Evolutionary conservation across 2,113 vertebrate genomes (phyloP).

Genomic region (Parotia lawesii): DNA sequence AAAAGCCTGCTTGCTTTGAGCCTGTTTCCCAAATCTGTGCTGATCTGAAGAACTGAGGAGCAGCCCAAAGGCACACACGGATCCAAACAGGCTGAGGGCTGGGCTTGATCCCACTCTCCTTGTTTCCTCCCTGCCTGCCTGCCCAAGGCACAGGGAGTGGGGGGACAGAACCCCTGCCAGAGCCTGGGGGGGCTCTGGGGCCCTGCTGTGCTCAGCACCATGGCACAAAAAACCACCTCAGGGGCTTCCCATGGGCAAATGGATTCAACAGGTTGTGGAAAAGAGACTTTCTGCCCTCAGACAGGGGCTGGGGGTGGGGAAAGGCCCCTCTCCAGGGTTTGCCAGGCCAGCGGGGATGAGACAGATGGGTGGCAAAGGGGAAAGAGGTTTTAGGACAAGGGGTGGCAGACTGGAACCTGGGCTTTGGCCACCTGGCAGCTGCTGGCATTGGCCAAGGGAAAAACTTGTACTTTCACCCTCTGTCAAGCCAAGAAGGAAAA

Average conservation of each 20-base stretch:
- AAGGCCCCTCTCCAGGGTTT: background rate
- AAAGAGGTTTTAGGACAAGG: background rate
- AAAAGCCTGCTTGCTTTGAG: background rate
- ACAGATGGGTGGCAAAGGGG: background rate
- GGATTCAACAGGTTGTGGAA: background rate
- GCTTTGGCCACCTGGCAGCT: background rate
- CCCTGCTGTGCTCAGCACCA: background rate
- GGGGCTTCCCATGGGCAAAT: fast-evolving
- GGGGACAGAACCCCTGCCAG: background rate
- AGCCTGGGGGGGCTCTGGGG: background rate
- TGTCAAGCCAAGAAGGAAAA: background rate
- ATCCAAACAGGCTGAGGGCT: background rate
- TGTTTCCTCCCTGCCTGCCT: background rate
- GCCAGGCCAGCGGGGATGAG: fast-evolving
- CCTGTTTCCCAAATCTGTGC: fast-evolving
- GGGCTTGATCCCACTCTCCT: background rate
- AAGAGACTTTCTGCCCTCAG: background rate
- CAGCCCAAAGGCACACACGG: fast-evolving
- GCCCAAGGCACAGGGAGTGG: background rate
- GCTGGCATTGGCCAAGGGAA: background rate
- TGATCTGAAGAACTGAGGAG: fast-evolving
- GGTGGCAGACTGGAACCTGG: background rate
- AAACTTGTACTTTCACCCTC: background rate
- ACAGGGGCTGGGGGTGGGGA: fast-evolving
- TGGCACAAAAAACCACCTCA: fast-evolving